Evolutionary conservation across 1,140 invertebrate species (phyloP).

Genomic region (Cardiocondyla obscurior): DNA sequence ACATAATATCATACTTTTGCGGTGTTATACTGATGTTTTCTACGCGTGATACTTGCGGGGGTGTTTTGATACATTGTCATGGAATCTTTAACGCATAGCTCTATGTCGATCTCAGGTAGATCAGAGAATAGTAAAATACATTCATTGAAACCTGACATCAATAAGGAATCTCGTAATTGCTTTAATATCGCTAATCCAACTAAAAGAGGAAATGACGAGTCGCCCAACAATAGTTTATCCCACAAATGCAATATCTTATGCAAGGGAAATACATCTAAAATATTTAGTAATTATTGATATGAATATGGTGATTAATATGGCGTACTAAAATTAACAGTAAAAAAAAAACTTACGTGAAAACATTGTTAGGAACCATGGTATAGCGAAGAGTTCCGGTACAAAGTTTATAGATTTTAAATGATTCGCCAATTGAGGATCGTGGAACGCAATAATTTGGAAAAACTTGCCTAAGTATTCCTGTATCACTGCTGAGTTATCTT

Average conservation of each 20-base stretch:
- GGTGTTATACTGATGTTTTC: slow-evolving; percentile 88
- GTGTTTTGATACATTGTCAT: slow-evolving; percentile 93
- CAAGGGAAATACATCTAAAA: slow-evolving; percentile 96
- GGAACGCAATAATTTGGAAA: slow-evolving; percentile 97
- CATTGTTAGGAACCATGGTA: slow-evolving; percentile 99
- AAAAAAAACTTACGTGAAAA: slow-evolving; percentile 99
- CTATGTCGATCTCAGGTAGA: slow-evolving; percentile 98
- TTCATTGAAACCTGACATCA: slow-evolving; percentile 97
- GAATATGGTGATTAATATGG: background rate
- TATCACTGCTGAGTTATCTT: slow-evolving; percentile 98
- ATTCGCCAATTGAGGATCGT: slow-evolving; percentile 96
- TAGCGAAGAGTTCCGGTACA: slow-evolving; percentile 99
- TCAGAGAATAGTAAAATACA: slow-evolving; percentile 98
- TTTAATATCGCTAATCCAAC: slow-evolving; percentile 97
- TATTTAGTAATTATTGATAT: slow-evolving; percentile 43
- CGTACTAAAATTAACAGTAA: slow-evolving; percentile 28
- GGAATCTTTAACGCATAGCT: slow-evolving; percentile 95
- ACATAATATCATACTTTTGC: slow-evolving; percentile 68
- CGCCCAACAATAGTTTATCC: slow-evolving; percentile 97
- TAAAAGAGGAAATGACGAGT: slow-evolving; percentile 96
- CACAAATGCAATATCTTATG: slow-evolving; percentile 99
- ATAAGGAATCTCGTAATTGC: slow-evolving; percentile 92
- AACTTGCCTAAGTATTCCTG: slow-evolving; percentile 99
- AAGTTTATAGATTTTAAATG: slow-evolving; percentile 97
- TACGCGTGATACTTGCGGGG: slow-evolving; percentile 93